Base-by-base conservation (phyloP, 1,140 invertebrate genomes). In the Temnothorax curvispinosus region DNA sequence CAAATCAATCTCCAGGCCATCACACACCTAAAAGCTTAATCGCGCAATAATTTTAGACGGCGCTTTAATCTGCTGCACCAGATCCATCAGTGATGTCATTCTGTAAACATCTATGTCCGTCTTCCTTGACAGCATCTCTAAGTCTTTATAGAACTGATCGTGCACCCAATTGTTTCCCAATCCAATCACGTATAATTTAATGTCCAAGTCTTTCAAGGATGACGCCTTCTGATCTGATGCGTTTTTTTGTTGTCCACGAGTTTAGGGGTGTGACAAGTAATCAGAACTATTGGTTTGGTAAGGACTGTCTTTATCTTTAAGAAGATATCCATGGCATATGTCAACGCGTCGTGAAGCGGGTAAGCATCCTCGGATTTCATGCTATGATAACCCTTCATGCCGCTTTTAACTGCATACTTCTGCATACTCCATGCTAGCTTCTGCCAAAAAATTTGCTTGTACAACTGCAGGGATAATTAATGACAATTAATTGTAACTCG, bases 321-420 rank as follows among this genome's bases (percentile, higher is more conserved):
- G 44, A 92, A 92, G 11, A 32, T 18, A 13, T 85, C 50, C 2
- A 72, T 18, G 3, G 91, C 87, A 7, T 91, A 60, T 72, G 88
- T 89, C 2, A 94, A 62, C 8, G 84, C 90, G 69, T 93, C 87
- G 1, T 88, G 64, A 8, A 94, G 67, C 21, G 91, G 90, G 82
- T 88, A 91, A 56, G 44, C 8, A 4, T n/a, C 27, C 13, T 50
- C 13, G 13, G 78, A 87, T 50, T 76, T 77, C 47, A 60, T 35
- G 6, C 35, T 87, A 13, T 71, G 86, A 0, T 81, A 18, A 1
- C 82, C 32, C 56, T 71, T 85, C n/a, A 87, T 50, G 9, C 5
- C 5, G n/a, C n/a, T 60, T 44, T 80, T 85, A 76, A 35, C 56
- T 88, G 67, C 64, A 54, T 89, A 44, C 89, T 92, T 77, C 27